These are phyloP conservation scores for Columba guinea DNA, from an alignment of 2,797 vertebrate genomes.

Conservation along the genomic window DNA sequence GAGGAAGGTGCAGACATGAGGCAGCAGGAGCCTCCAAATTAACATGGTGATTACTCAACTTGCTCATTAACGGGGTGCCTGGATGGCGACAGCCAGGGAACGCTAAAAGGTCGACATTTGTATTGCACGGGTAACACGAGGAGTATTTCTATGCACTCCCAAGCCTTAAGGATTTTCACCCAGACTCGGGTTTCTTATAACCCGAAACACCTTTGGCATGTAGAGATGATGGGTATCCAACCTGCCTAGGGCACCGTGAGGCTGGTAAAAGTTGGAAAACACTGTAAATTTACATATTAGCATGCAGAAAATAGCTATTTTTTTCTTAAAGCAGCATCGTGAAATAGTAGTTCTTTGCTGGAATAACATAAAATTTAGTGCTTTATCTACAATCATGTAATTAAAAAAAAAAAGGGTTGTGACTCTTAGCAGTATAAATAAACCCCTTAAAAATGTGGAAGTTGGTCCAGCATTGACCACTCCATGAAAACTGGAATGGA, in stretches of 20 bases:
- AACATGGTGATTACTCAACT: background rate
- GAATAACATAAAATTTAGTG: conserved; percentile 53
- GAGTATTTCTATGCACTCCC: background rate
- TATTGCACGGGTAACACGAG: accelerated
- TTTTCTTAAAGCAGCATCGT: background rate
- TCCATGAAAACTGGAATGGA: background rate
- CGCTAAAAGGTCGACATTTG: background rate
- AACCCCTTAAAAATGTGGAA: conserved; percentile 13
- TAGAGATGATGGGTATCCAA: background rate
- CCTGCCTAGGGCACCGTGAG: background rate
- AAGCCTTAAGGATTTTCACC: background rate
- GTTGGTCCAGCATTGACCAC: background rate
- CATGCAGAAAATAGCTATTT: conserved; percentile 28
- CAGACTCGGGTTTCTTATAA: background rate
- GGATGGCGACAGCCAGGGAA: background rate
- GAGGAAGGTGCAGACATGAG: background rate
- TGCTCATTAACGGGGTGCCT: background rate
- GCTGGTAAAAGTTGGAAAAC: background rate
- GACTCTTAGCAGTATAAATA: conserved; percentile 30
- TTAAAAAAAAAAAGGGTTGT: background rate
- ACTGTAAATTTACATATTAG: background rate
- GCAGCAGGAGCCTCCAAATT: conserved; percentile 20
- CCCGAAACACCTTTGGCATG: background rate
- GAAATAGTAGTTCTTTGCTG: background rate
- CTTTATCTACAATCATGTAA: conserved; percentile 3